phyloP scores from a whole-genome alignment of 1,140 invertebrate species.

The Drosophila baimaii region DNA sequence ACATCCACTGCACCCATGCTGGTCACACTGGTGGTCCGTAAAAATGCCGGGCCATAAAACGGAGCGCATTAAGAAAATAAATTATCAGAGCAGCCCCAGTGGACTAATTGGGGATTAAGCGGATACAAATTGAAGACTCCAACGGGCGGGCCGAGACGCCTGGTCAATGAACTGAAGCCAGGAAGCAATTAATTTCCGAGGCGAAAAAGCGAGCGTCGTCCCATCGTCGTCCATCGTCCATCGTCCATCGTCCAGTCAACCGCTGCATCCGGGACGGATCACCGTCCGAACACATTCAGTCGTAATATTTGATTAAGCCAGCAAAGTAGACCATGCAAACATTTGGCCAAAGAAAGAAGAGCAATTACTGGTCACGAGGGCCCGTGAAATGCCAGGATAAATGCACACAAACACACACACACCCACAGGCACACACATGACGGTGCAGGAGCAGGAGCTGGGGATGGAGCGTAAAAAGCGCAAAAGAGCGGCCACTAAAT shows the following conservation, averaged over 20 bases:
- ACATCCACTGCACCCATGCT: background rate
- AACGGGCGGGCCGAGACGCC: background rate
- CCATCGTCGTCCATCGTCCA: slow-evolving; percentile 24
- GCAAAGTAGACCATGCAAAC: slow-evolving; percentile 57
- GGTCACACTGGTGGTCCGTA: background rate
- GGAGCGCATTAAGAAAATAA: slow-evolving; percentile 45
- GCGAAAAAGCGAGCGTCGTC: slow-evolving; percentile 26
- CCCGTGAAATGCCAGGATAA: slow-evolving; percentile 36
- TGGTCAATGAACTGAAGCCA: slow-evolving; percentile 67
- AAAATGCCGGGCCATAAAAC: slow-evolving; percentile 8
- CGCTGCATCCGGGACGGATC: slow-evolving; percentile 60
- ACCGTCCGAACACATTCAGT: slow-evolving; percentile 20
- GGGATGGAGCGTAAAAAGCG: slow-evolving; percentile 58
- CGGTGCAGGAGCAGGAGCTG: background rate
- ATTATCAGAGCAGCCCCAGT: slow-evolving; percentile 41
- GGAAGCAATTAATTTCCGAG: slow-evolving; percentile 76
- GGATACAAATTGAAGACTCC: slow-evolving; percentile 60
- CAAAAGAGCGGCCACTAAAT: slow-evolving; percentile 69
- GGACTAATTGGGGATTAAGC: slow-evolving; percentile 77
- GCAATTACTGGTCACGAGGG: slow-evolving; percentile 76
- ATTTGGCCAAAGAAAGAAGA: slow-evolving; percentile 52
- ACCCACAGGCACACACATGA: background rate
- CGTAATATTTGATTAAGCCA: slow-evolving; percentile 75
- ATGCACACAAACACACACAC: slow-evolving; percentile 13
- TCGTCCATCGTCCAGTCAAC: slow-evolving; percentile 34